Conservation (phyloP, 2,888 invertebrate genomes). For the Thymelicus acteon region DNA sequence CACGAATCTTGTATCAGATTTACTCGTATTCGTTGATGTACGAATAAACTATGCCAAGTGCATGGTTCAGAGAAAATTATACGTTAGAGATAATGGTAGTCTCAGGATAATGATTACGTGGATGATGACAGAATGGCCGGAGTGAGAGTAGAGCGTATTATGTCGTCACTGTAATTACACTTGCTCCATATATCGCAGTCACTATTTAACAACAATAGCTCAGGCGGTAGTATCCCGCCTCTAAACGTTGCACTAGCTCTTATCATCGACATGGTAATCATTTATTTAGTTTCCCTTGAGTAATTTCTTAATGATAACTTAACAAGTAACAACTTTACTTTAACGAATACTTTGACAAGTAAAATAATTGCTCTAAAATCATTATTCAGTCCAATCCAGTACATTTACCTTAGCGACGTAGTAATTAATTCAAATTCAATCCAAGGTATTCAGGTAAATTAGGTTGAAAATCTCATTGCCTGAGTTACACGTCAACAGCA, state of each 20-base stretch:
- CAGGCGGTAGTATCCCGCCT: not conserved
- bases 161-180: not conserved
- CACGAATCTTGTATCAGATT: too few relatives aligned
- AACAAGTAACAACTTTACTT: too few relatives aligned
- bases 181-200: not conserved
- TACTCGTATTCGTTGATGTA: too few relatives aligned
- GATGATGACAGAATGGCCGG: not conserved
- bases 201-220: constrained; percentile 1
- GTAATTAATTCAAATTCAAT: not conserved
- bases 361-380: too few relatives aligned
- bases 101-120: not conserved
- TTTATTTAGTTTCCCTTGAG: too few relatives aligned
- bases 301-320: too few relatives aligned
- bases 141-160: not conserved
- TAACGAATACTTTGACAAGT: too few relatives aligned
- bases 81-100: not conserved
- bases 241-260: not conserved
- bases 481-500: constrained; percentile 16
- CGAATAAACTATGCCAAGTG: too few relatives aligned
- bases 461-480: constrained; percentile 15
- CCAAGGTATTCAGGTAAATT: constrained; percentile 3
- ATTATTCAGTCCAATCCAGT: too few relatives aligned
- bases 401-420: not conserved
- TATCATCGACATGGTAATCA: too few relatives aligned
- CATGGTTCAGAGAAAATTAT: not conserved